These are phyloP conservation scores for Serilophus lunatus DNA, from an alignment of 2,113 vertebrate genomes.

Conservation along the genomic window DNA sequence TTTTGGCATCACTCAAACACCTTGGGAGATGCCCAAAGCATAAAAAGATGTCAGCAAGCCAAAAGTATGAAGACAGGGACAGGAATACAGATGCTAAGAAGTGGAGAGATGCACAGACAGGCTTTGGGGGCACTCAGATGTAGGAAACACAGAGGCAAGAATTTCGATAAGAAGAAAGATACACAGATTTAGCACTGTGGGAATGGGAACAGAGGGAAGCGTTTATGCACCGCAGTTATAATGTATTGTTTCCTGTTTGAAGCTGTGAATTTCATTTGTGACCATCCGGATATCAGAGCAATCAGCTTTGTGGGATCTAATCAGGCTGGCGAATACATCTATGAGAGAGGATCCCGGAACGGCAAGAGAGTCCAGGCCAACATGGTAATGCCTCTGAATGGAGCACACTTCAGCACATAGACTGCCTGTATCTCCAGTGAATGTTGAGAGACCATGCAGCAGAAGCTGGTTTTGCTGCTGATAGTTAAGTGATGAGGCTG, in stretches of 20 bases:
- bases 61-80: neutral
- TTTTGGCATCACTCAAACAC: neutral
- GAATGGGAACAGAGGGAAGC: neutral
- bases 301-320: conserved; percentile 99
- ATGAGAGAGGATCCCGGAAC: conserved; percentile 90
- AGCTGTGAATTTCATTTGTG: conserved; percentile 96
- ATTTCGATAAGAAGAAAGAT: neutral
- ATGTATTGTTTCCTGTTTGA: conserved; percentile 60
- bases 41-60: neutral
- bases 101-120: neutral
- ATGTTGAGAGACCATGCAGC: neutral
- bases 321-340: conserved; percentile 96
- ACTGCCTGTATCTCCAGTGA: neutral
- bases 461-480: neutral
- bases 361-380: conserved; percentile 97
- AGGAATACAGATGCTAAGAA: neutral
- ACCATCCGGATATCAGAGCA: conserved; percentile 93
- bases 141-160: neutral
- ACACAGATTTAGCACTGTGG: neutral
- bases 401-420: neutral
- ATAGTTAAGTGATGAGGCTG: neutral
- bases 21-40: neutral
- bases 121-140: neutral
- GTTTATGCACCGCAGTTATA: neutral
- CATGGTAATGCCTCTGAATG: conserved; percentile 79